Base-by-base conservation (phyloP, 2,888 invertebrate genomes). In the Crematogaster levior region DNA sequence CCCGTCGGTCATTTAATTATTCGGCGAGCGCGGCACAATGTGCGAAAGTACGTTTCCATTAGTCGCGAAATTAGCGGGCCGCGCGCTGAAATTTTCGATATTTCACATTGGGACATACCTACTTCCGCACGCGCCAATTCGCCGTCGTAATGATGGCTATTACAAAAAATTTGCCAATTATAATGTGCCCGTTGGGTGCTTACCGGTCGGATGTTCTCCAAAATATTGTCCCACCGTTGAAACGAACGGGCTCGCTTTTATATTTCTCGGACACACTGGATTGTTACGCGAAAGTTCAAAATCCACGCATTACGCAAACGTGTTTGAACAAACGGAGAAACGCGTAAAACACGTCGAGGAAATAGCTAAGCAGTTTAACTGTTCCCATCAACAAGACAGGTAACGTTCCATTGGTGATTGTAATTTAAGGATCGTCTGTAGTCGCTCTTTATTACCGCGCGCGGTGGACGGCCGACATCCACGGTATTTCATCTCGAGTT, bases 401-500 rank as follows among this genome's bases (percentile, higher is more conserved):
- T 34, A 60, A 73, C 27, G 48, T 46, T 63, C 34, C 43, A 40
- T 18, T 27, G 74, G n/a, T 37, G 72, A 82, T 82, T 81, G 80
- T 83, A 85, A 84, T 86, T 87, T 84, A 68, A 86, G 84, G 77
- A 84, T 84, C 83, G 83, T 85, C 80, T 72, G 83, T 72, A 84
- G 81, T 84, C 83, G 61, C 81, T 87, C 87, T 89, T 89, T 89
- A 89, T 89, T 89, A 86, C 74, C 70, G 65, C 56, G 40, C 77
- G 12, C 73, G 73, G 61, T 61, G 79, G 84, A 65, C 75, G 80
- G 66, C 15, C 63, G 84, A 65, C 73, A 79, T 87, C 40, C 65
- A 48, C 53, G 88, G 87, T 90, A 90, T 90, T 90, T 89, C 86
- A 90, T 87, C 83, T 81, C 51, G 66, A 84, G 83, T 89, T 84